phyloP scores from a whole-genome alignment of 2,113 vertebrate species.

The Phasianus colchicus region DNA sequence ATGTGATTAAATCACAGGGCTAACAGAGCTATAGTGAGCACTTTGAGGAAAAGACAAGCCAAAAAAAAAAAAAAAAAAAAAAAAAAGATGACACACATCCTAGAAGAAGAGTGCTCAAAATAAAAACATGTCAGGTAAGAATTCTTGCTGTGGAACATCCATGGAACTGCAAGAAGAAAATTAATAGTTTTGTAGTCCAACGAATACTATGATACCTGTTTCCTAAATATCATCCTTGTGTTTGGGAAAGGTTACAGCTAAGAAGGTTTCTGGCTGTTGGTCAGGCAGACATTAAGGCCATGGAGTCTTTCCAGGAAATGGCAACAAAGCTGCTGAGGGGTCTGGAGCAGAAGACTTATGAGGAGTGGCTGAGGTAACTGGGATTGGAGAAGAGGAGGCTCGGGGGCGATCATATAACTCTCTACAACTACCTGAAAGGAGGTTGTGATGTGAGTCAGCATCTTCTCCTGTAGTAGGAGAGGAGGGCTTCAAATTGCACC shows the following conservation, averaged over 20 bases:
- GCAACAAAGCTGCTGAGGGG: no score
- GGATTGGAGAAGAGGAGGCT: no score
- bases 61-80: background rate
- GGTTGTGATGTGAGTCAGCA: no score
- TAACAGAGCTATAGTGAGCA: background rate
- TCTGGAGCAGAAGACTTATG: no score
- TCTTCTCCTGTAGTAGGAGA: no score
- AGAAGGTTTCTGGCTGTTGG: background rate
- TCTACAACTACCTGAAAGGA: no score
- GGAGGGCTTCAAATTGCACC: no score
- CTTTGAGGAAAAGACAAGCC: background rate
- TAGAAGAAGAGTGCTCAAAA: background rate
- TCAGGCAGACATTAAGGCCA: no score
- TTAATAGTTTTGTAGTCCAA: background rate
- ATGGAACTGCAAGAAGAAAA: background rate
- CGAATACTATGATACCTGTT: background rate
- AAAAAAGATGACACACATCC: background rate
- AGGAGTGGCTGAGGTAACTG: no score
- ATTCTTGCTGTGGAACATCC: background rate
- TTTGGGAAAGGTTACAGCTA: background rate
- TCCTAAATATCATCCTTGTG: background rate
- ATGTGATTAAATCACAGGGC: background rate
- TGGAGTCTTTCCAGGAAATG: no score
- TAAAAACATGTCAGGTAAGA: background rate
- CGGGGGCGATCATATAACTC: no score